These are phyloP conservation scores for Sinocyclocheilus grahami DNA, from an alignment of 2,113 vertebrate species.

Conservation along the genomic window DNA sequence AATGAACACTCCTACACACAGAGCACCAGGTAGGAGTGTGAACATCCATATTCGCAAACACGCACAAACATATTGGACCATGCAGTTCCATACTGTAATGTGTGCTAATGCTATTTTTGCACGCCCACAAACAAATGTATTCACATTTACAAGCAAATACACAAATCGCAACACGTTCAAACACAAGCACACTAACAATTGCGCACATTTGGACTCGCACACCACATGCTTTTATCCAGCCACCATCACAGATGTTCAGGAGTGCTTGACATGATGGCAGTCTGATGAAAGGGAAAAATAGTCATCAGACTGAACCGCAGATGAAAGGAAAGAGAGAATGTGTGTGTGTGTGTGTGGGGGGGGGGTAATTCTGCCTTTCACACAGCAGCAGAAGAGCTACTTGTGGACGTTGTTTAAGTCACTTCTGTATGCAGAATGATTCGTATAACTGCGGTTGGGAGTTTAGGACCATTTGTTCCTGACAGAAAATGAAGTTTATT, in stretches of 20 bases:
- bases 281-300: slow-evolving; percentile 34
- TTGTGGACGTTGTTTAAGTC: neutral
- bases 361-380: too few species aligned
- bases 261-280: slow-evolving; percentile 34
- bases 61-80: slow-evolving; percentile 27
- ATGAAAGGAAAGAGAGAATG: slow-evolving; percentile 27
- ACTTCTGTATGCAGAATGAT: neutral
- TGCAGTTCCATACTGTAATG: slow-evolving; percentile 17
- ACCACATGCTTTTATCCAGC: slow-evolving; percentile 29
- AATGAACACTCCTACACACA: slow-evolving; percentile 56
- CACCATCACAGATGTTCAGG: slow-evolving; percentile 40
- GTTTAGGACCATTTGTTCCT: neutral
- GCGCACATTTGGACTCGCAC: neutral
- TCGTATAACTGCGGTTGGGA: neutral
- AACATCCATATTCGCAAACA: slow-evolving; percentile 43
- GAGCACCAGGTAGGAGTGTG: slow-evolving; percentile 43
- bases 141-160: slow-evolving; percentile 44
- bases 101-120: slow-evolving; percentile 31
- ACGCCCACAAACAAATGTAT: slow-evolving; percentile 58
- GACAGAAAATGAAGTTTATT: neutral
- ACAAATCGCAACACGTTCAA: slow-evolving; percentile 45
- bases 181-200: slow-evolving; percentile 52
- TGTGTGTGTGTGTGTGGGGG: neutral
- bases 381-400: too few species aligned
- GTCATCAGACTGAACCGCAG: slow-evolving; percentile 21